phyloP scores from a whole-genome alignment of 2,797 vertebrate species.

The Microhierax caerulescens region DNA sequence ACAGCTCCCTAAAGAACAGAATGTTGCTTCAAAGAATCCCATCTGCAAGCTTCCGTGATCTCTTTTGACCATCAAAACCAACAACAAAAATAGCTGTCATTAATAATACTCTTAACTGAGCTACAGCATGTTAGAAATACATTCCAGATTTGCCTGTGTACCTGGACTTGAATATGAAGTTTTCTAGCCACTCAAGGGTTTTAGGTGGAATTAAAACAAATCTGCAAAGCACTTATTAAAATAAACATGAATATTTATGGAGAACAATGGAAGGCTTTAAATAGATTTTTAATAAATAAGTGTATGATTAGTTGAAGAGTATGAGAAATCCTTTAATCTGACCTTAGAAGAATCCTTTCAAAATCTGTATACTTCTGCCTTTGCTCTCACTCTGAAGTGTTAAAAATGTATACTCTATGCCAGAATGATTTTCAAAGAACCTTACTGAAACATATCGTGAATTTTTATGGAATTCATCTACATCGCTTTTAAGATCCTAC shows the following conservation, averaged over 20 bases:
- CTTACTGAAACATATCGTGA: background rate
- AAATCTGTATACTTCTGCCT: background rate
- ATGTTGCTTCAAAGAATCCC: constrained; percentile 63
- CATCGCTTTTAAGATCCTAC: background rate
- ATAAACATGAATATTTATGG: constrained; percentile 51
- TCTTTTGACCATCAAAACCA: constrained; percentile 67
- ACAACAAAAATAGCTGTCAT: constrained; percentile 68
- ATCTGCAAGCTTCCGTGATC: constrained; percentile 56
- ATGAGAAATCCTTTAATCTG: background rate
- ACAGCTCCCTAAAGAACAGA: constrained; percentile 69
- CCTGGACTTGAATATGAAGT: constrained; percentile 45
- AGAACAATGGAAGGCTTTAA: constrained; percentile 35
- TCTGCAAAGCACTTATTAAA: constrained; percentile 35
- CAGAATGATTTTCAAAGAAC: background rate
- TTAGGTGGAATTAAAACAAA: constrained; percentile 49
- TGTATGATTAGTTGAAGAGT: background rate
- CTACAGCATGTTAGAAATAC: constrained; percentile 32
- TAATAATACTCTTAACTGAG: constrained; percentile 44
- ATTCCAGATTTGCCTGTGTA: constrained; percentile 6
- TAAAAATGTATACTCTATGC: background rate
- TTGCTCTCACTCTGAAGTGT: background rate
- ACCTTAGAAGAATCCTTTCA: background rate
- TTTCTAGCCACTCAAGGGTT: background rate
- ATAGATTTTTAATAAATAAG: constrained; percentile 45
- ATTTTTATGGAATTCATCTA: background rate